Conservation (phyloP, 2,888 invertebrate genomes). For the Clitarchus hookeri region DNA sequence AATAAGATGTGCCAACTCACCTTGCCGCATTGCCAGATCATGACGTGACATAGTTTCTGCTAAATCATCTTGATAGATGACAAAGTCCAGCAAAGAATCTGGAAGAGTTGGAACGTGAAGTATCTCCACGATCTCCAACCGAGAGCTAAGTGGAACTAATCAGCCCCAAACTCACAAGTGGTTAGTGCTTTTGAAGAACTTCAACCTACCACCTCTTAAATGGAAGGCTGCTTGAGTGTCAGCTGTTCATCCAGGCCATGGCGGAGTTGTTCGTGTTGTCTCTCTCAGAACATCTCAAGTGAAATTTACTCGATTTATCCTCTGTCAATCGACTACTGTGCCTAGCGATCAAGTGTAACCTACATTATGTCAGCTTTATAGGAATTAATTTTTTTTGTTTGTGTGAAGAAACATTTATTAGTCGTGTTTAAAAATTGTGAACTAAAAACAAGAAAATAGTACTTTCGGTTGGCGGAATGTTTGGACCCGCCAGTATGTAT, state of each 20-base stretch:
- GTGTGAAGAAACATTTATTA: too few relatives aligned
- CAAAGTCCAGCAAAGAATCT: conserved; percentile 47
- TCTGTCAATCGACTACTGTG: neutral
- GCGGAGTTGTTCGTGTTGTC: too few relatives aligned
- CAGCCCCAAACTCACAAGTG: neutral
- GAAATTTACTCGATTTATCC: neutral
- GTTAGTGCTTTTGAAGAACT: neutral
- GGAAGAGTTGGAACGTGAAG: too few relatives aligned
- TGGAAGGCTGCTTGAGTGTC: neutral
- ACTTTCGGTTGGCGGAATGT: too few relatives aligned
- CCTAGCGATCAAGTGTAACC: too few relatives aligned
- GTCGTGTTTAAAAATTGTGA: too few relatives aligned
- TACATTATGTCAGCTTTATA: too few relatives aligned
- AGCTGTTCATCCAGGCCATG: too few relatives aligned
- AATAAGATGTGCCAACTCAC: conserved; percentile 43
- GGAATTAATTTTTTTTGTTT: too few relatives aligned
- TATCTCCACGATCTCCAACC: conserved; percentile 47
- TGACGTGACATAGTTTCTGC: conserved; percentile 37
- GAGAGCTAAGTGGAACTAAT: conserved; percentile 44
- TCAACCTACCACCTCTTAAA: neutral
- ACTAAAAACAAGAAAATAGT: too few relatives aligned
- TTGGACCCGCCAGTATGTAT: too few relatives aligned
- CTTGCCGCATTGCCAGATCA: conserved; percentile 43
- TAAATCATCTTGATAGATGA: conserved; percentile 44
- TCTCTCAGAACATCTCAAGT: too few relatives aligned